These are phyloP conservation scores for Microcaecilia unicolor DNA, from an alignment of 2,797 vertebrate species.

Conservation along the genomic window DNA sequence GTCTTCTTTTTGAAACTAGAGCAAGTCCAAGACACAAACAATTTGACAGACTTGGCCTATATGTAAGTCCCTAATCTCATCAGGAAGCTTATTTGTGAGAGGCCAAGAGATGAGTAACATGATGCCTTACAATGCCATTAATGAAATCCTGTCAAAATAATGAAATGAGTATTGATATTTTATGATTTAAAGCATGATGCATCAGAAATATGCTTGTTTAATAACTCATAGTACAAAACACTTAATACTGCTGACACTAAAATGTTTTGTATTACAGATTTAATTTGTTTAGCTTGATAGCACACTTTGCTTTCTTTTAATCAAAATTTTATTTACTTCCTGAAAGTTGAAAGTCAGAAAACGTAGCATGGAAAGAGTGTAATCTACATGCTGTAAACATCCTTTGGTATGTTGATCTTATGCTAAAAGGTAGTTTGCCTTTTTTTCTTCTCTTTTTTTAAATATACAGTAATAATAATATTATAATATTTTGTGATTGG, in stretches of 20 bases:
- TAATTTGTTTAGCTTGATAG: no score
- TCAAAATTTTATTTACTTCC: no score
- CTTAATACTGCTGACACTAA: constrained; percentile 1
- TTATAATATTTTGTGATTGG: no score
- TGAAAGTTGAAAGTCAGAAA: no score
- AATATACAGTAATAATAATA: no score
- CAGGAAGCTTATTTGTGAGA: constrained; percentile 47
- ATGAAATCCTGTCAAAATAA: constrained; percentile 47
- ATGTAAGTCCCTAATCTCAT: constrained; percentile 67
- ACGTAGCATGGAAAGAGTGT: no score
- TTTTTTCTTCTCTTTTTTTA: no score
- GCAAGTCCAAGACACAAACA: constrained; percentile 43
- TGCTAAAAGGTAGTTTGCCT: no score
- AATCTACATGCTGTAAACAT: no score
- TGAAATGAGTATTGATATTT: constrained; percentile 31
- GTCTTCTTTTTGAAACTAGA: constrained; percentile 50
- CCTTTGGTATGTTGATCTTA: no score
- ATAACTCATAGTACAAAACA: background rate
- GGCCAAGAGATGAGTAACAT: constrained; percentile 45
- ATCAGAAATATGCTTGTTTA: constrained; percentile 3
- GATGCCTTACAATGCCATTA: constrained; percentile 40
- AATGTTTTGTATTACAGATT: no score
- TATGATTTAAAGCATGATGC: constrained; percentile 20
- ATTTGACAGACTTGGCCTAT: constrained; percentile 51
- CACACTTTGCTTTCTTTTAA: no score